Conservation (phyloP, 2,888 invertebrate species). For the Chalcosyrphus nemorum region DNA sequence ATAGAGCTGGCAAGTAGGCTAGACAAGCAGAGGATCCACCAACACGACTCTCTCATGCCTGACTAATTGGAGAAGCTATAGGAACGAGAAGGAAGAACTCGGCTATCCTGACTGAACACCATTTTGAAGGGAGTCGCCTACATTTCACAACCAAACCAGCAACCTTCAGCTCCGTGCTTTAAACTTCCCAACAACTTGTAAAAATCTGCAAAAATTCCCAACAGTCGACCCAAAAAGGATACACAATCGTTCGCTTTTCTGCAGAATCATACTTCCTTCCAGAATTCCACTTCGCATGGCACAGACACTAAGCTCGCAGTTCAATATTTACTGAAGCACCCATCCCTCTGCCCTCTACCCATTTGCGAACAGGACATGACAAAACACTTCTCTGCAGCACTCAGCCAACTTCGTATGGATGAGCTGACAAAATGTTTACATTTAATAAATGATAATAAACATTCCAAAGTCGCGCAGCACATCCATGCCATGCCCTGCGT, state of each 20-base stretch:
- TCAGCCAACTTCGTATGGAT: slow-evolving; percentile 36
- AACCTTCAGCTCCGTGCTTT: too few relatives aligned
- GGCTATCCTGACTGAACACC: too few relatives aligned
- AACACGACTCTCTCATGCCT: too few relatives aligned
- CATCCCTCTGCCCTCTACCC: too few relatives aligned
- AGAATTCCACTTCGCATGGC: neutral
- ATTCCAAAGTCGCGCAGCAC: slow-evolving; percentile 23
- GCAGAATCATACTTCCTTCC: neutral
- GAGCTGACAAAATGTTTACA: slow-evolving; percentile 72
- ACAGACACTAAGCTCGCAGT: neutral
- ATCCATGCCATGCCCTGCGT: neutral
- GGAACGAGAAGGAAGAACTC: too few relatives aligned
- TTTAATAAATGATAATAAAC: slow-evolving; percentile 63
- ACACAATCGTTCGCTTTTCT: neutral
- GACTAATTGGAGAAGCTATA: too few relatives aligned
- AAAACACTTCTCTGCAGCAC: slow-evolving; percentile 46
- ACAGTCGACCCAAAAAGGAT: neutral
- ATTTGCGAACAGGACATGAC: slow-evolving; percentile 49
- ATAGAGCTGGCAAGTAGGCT: too few relatives aligned
- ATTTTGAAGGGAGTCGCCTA: too few relatives aligned
- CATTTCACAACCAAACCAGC: too few relatives aligned
- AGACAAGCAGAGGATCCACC: too few relatives aligned
- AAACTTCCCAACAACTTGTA: too few relatives aligned
- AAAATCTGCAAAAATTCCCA: neutral
- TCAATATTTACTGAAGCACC: slow-evolving; percentile 26